Evolutionary conservation across 2,888 invertebrate species (phyloP), one percentile per base, ranked within the genome.

Genomic region (Podotricha telesiphe): DNA sequence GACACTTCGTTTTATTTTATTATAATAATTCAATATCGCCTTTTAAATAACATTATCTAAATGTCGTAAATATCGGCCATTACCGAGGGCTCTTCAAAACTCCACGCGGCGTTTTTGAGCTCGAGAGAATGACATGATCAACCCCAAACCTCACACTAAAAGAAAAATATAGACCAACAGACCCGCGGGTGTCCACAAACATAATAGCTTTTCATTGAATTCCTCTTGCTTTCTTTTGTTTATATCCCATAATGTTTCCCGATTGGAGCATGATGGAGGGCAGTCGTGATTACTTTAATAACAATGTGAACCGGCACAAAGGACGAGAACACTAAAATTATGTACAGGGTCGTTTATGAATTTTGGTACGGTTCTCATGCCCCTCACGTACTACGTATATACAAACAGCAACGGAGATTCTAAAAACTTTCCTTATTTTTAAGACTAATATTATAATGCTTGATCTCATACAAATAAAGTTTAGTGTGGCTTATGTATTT

Each of bases 81-180:
- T 92, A 91, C 89, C 87, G 85, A 89, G 84, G 76, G 81, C 88
- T 86, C 91, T 89, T 89, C 87, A 89, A 86, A 91, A 91, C 89
- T 86, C 89, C 89, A 84, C 77, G 87, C 91, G 90, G 91, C 79
- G 85, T 88, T 86, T 89, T 90, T 88, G 86, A 90, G 84, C 82
- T 81, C 83, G 82, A 83, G 85, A 83, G 89, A 89, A 88, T 91
- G 91, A 91, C 91, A 85, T 86, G 88, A n/a, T 89, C 90, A 90
- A 87, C 89, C 88, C 84, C 81, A 84, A 83, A 87, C n/a, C n/a
- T n/a, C n/a, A n/a, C 84, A 86, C 85, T 75, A 91, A n/a, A n/a
- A 91, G 92, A 91, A 93, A 92, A 93, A 93, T 91, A 93, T 92
- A 92, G 91, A 91, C 91, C 92, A 92, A 90, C 89, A 88, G 86